A percentile compares a stretch with the other conserved stretches of the same genome.
Conservation (phyloP, 1,140 invertebrate species). For the Scaptodrosophila lebanonensis region DNA sequence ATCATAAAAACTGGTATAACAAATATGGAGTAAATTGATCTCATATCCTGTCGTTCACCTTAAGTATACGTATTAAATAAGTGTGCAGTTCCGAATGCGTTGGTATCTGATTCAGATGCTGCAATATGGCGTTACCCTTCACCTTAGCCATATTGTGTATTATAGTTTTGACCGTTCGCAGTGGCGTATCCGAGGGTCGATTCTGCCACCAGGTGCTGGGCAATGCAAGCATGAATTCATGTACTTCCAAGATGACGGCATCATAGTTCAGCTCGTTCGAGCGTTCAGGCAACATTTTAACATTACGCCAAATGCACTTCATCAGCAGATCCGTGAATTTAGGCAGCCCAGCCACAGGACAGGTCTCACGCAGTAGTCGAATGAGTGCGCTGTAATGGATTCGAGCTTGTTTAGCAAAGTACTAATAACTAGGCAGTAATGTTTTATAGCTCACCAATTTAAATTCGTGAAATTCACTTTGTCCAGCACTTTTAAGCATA, state of each 20-base stretch:
- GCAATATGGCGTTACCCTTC: constrained; percentile 86
- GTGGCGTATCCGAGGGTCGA: constrained; percentile 84
- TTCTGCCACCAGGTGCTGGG: constrained; percentile 86
- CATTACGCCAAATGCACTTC: constrained; percentile 92
- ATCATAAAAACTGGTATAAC: not conserved
- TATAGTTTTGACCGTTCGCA: constrained; percentile 93
- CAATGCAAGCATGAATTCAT: constrained; percentile 87
- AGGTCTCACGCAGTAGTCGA: constrained; percentile 85
- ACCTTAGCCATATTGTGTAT: constrained; percentile 90
- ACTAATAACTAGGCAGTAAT: not conserved
- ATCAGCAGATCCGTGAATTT: constrained; percentile 90
- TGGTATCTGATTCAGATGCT: constrained; percentile 87
- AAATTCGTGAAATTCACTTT: constrained; percentile 75
- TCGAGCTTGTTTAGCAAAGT: not conserved
- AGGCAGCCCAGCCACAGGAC: constrained; percentile 80
- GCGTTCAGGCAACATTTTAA: constrained; percentile 85
- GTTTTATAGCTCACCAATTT: constrained; percentile 55
- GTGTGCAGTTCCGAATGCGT: constrained; percentile 89
- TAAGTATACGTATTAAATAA: constrained; percentile 87
- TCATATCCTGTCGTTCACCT: constrained; percentile 78
- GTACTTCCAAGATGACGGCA: constrained; percentile 85
- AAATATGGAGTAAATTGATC: not conserved
- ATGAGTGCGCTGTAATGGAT: constrained; percentile 82
- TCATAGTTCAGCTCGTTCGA: constrained; percentile 86
- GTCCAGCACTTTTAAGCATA: constrained; percentile 73